Evolutionary conservation across 2,888 invertebrate genomes (phyloP), one percentile per base, ranked within the genome.

Genomic region (Hemistola chrysoprasaria): DNA sequence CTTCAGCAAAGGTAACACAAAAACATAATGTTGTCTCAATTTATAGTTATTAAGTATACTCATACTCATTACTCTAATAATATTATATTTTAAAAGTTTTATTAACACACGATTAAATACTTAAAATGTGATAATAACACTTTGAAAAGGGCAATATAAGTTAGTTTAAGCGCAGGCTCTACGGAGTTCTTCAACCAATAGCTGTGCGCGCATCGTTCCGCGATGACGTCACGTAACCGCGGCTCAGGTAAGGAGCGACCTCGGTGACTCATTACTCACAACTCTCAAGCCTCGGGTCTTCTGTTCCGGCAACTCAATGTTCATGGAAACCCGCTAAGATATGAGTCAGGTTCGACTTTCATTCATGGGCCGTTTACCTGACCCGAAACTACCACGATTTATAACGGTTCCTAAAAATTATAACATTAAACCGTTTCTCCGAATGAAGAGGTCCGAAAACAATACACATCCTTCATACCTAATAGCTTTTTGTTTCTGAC

Each of bases 191-290:
- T 48, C 26, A 40, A 33, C 50, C 41, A 48, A 40, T 32, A 34
- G 44, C 38, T 57, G 66, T 60, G 63, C 65, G 70, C 71, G 71
- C 76, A 78, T 78, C 67, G 65, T 69, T 64, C 56, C 37, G 40
- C 39, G 57, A 48, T 79, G 78, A 80, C 79, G 80, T 78, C 78
- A 79, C 54, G 38, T 32, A 45, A 7, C 28, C 26, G 53, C 46
- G 40, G 53, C 41, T 22, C 28, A 47, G 46, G 53, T 45, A 45
- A 37, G 32, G 42, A 6, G 20, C 5, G 20, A 16, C 36, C 32
- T 11, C 30, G 40, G 23, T 66, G 63, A 65, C 32, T 55, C 59
- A 59, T 55, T 58, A 59, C 43, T 9, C 22, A 1, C 3, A 10
- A 24, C 23, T 9, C 3, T 11, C 8, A 33, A 8, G 34, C 23